A percentile compares a stretch with the other conserved stretches of the same genome.
Conservation (phyloP, 2,888 invertebrate genomes). For the Mythimna lalbum region DNA sequence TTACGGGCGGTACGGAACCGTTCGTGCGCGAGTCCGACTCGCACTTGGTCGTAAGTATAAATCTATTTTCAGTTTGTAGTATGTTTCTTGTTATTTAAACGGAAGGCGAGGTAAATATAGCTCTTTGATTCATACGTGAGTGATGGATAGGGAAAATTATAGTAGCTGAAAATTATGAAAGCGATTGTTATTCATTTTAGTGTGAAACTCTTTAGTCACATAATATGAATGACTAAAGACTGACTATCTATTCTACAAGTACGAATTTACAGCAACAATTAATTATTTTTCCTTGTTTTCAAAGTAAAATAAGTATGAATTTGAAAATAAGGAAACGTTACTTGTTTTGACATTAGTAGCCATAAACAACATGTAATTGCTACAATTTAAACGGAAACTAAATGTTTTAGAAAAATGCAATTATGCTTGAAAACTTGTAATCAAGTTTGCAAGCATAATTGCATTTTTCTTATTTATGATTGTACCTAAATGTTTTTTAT, state of each 20-base stretch:
- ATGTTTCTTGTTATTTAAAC: slow-evolving; percentile 35
- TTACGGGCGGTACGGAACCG: too few species aligned
- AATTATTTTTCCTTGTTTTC: too few species aligned
- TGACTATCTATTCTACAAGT: slow-evolving; percentile 8
- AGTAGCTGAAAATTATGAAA: slow-evolving; percentile 18
- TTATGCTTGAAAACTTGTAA: too few species aligned
- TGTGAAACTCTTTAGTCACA: background rate
- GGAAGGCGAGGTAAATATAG: slow-evolving; percentile 34
- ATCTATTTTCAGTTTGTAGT: slow-evolving; percentile 31
- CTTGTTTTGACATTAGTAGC: background rate
- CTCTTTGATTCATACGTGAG: slow-evolving; percentile 8
- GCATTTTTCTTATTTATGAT: too few species aligned
- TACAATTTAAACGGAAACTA: too few species aligned
- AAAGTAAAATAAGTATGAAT: background rate
- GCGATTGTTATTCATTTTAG: slow-evolving; percentile 3
- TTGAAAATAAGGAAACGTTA: slow-evolving; percentile 30
- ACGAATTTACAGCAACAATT: background rate
- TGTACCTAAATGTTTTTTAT: too few species aligned
- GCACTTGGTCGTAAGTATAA: slow-evolving; percentile 33
- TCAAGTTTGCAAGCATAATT: too few species aligned
- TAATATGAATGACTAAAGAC: slow-evolving; percentile 25
- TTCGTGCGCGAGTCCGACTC: too few species aligned
- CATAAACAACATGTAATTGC: background rate
- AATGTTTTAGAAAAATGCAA: too few species aligned
- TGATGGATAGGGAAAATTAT: slow-evolving; percentile 19